Conservation (phyloP, 1,140 invertebrate species). For the Rhizoglyphus robini region DNA sequence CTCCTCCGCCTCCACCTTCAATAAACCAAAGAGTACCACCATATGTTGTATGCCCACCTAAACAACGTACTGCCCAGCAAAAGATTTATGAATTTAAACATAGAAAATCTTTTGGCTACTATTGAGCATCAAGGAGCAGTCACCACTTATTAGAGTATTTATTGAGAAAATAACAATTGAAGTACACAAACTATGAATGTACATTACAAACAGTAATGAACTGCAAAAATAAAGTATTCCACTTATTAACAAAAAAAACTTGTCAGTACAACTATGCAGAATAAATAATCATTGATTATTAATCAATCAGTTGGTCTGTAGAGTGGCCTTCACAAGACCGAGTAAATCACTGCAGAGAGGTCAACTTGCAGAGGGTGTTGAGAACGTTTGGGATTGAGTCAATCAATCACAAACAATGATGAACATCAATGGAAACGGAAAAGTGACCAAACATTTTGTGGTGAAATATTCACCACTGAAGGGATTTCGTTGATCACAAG, state of each 20-base stretch:
- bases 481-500: not conserved
- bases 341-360: too few relatives aligned
- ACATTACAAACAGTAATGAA: not conserved
- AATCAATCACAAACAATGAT: too few relatives aligned
- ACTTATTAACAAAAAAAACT: too few relatives aligned
- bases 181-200: not conserved
- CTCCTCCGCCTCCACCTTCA: constrained; percentile 11
- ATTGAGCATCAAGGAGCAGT: not conserved
- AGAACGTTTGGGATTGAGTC: too few relatives aligned
- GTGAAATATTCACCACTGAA: too few relatives aligned
- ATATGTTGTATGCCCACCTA: not conserved
- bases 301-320: too few relatives aligned
- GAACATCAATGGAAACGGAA: too few relatives aligned
- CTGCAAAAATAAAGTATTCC: not conserved
- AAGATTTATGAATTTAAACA: constrained; percentile 21
- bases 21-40: not conserved
- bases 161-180: constrained; percentile 1
- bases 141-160: not conserved
- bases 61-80: constrained; percentile 15
- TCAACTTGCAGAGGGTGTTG: too few relatives aligned
- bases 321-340: too few relatives aligned
- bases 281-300: too few relatives aligned
- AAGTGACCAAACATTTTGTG: too few relatives aligned
- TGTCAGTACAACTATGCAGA: too few relatives aligned
- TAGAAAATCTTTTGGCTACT: constrained; percentile 10